Evolutionary conservation across 2,113 vertebrate genomes (phyloP).

Genomic region (Actenoides hombroni): DNA sequence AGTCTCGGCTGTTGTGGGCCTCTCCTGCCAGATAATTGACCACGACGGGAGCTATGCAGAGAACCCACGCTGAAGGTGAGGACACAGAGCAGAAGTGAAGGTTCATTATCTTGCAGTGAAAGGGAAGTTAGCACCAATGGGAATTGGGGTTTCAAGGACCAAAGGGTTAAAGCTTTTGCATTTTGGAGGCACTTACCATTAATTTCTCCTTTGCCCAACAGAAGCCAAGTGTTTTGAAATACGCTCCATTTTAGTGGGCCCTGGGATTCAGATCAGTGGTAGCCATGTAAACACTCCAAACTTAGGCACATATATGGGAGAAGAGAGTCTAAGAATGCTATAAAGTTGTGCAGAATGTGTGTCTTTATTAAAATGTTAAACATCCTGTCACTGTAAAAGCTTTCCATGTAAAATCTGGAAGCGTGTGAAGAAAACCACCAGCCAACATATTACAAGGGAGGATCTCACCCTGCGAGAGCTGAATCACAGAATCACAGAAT

Average conservation of each 20-base stretch:
- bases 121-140: not conserved
- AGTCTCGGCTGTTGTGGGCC: not conserved
- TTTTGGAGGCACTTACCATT: not conserved
- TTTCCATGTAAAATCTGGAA: not conserved
- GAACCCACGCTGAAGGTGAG: slow-evolving; percentile 23
- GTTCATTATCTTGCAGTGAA: slow-evolving; percentile 45
- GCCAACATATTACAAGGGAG: accelerated
- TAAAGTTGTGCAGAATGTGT: not conserved
- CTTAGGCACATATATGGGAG: not conserved
- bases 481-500: too few species aligned
- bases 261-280: not conserved
- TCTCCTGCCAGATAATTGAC: slow-evolving; percentile 46
- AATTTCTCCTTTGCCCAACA: not conserved
- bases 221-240: not conserved
- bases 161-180: not conserved
- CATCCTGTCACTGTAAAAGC: not conserved
- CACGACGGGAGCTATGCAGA: slow-evolving; percentile 33
- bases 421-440: not conserved
- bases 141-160: not conserved
- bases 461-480: not conserved
- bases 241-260: not conserved
- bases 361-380: not conserved
- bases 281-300: not conserved
- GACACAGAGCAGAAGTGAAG: not conserved
- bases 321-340: not conserved